Percentiles rank a stretch among this genome's conserved stretches.
Evolutionary conservation across 1,140 invertebrate species (phyloP).

Genomic region (Dendrolimus punctatus): DNA sequence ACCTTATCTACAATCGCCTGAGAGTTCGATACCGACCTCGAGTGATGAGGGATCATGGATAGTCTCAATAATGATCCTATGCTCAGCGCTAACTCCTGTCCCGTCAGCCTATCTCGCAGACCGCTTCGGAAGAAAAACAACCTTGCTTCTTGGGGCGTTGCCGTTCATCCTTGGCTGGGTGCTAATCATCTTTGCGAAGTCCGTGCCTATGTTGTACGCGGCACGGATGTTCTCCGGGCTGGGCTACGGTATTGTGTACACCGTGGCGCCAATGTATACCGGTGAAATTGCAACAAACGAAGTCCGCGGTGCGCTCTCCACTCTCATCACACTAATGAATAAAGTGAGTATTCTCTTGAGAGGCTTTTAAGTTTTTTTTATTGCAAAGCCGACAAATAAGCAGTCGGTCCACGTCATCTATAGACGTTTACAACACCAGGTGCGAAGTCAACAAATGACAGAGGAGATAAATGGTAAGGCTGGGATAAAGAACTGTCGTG

Average conservation of each 20-base stretch:
- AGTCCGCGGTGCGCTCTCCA: conserved; percentile 80
- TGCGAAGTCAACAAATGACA: too few species aligned
- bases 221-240: conserved; percentile 75
- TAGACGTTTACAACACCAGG: too few species aligned
- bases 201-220: conserved; percentile 68
- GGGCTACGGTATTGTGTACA: conserved; percentile 79
- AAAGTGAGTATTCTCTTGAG: conserved; percentile 51
- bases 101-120: conserved; percentile 67
- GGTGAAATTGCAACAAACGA: conserved; percentile 78
- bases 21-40: conserved; percentile 70
- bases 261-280: conserved; percentile 77
- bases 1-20: conserved; percentile 52
- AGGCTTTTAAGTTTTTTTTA: not conserved
- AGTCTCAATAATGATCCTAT: conserved; percentile 72
- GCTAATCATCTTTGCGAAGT: conserved; percentile 72
- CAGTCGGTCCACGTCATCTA: too few species aligned
- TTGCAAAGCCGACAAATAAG: too few species aligned
- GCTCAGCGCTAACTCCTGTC: conserved; percentile 61
- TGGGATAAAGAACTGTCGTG: too few species aligned
- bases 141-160: conserved; percentile 75
- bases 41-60: conserved; percentile 76
- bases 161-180: conserved; percentile 79
- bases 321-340: conserved; percentile 77
- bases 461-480: too few species aligned
- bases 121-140: conserved; percentile 77